Base-by-base conservation (phyloP, 1,140 invertebrate species). In the Triops cancriformis region DNA sequence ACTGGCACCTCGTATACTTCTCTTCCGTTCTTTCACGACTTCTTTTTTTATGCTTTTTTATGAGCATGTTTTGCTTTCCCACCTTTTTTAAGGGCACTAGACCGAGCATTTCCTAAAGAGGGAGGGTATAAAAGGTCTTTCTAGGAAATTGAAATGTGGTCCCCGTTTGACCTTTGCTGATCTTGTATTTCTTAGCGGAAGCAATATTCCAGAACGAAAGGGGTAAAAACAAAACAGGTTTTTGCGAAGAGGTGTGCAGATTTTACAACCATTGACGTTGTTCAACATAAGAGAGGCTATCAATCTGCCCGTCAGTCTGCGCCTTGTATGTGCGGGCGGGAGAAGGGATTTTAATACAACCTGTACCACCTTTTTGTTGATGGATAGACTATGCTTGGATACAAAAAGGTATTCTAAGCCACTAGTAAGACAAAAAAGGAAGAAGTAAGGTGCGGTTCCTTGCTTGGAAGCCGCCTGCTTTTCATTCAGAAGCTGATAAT, bases 391-490 rank as follows among this genome's bases (percentile, higher is more conserved):
- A 14, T 64, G 51, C 51, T 64, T 23, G 51, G 31, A 37, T 37
- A 37, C 31, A 37, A 37, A 37, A 37, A 37, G 31, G 31, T 37
- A 37, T 37, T 37, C 31, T 64, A 64, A 64, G 14, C 10, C 14
- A 18, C 51, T 18, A 64, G 10, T 64, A 18, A 64, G 51, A 64
- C 51, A 64, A 23, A 64, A 64, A 64, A 64, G 51, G 51, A 64
- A 64, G 51, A 64, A 64, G 51, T 64, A 64, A 64, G 51, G 51
- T 64, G 51, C 51, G 51, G 51, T 64, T 64, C 51, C 51, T 64
- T 64, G 51, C 51, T 64, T 64, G 51, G 51, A 64, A 64, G 51
- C 51, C 51, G 51, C 51, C 51, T 64, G 51, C 51, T 64, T 64
- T 64, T 23, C 51, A 64, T 64, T 64, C 51, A 64, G 51, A 64